phyloP scores from a whole-genome alignment of 2,888 invertebrate species.

The Allacma fusca region DNA sequence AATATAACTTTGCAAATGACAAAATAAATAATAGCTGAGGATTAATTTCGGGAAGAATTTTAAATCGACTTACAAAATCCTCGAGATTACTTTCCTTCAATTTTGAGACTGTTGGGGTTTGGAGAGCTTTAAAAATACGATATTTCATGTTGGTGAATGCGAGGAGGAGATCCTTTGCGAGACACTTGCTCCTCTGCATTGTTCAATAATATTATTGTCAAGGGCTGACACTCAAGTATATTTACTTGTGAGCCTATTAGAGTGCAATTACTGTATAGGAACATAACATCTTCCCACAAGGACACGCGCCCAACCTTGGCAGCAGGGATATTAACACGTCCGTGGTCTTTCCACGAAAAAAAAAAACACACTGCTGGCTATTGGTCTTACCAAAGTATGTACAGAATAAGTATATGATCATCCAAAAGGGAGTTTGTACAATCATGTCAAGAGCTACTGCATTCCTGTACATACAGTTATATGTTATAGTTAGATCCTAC shows the following conservation, averaged over 20 bases:
- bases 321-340: too few relatives aligned
- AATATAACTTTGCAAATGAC: neutral
- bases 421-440: too few relatives aligned
- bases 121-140: neutral
- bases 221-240: too few relatives aligned
- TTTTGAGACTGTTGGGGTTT: neutral
- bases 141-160: neutral
- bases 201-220: neutral
- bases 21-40: neutral
- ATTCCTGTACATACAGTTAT: too few relatives aligned
- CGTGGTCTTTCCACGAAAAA: too few relatives aligned
- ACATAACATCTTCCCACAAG: neutral
- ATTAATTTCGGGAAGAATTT: neutral
- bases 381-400: too few relatives aligned
- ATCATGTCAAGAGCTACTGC: too few relatives aligned
- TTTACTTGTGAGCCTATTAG: too few relatives aligned
- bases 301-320: neutral
- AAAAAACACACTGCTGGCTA: too few relatives aligned
- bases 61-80: conserved; percentile 13
- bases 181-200: neutral
- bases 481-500: too few relatives aligned
- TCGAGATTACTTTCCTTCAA: neutral
- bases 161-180: neutral
- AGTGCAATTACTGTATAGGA: neutral
- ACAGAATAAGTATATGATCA: too few relatives aligned